These are phyloP conservation scores for Ranitomeya variabilis DNA, from an alignment of 2,113 vertebrate genomes.

Conservation along the genomic window DNA sequence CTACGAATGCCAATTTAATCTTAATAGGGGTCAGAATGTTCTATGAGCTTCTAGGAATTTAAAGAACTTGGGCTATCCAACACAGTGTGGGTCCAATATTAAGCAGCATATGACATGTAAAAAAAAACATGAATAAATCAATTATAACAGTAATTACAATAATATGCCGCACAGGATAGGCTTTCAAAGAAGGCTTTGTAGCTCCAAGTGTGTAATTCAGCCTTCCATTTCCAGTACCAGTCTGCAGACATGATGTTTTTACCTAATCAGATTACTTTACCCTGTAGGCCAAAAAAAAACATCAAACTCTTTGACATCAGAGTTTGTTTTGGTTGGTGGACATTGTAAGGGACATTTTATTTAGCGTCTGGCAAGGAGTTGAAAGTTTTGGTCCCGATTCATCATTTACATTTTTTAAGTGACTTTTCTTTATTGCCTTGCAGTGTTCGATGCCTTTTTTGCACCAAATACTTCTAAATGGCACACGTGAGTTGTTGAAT, in stretches of 20 bases:
- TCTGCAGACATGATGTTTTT: background rate
- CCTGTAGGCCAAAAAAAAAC: background rate
- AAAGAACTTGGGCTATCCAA: conserved; percentile 25
- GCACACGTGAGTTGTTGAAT: too few species aligned
- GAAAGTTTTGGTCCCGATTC: too few species aligned
- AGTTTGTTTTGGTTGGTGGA: background rate
- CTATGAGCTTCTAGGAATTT: conserved; percentile 39
- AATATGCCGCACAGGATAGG: background rate
- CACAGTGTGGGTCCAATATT: conserved; percentile 16
- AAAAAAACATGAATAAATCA: conserved; percentile 19
- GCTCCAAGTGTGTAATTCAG: background rate
- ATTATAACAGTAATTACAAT: background rate
- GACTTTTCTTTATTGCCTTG: too few species aligned
- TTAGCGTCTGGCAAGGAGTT: too few species aligned
- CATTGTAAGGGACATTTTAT: background rate
- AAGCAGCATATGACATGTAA: background rate
- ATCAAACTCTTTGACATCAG: conserved; percentile 15
- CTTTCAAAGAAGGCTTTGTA: background rate
- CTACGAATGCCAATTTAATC: conserved; percentile 50
- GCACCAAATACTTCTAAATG: too few species aligned
- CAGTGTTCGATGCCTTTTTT: too few species aligned
- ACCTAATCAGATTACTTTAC: background rate
- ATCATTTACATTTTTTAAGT: too few species aligned
- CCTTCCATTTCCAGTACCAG: background rate
- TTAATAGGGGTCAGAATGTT: conserved; percentile 52